Conservation (phyloP, 2,113 vertebrate species). For the Psittacara wagleri region DNA sequence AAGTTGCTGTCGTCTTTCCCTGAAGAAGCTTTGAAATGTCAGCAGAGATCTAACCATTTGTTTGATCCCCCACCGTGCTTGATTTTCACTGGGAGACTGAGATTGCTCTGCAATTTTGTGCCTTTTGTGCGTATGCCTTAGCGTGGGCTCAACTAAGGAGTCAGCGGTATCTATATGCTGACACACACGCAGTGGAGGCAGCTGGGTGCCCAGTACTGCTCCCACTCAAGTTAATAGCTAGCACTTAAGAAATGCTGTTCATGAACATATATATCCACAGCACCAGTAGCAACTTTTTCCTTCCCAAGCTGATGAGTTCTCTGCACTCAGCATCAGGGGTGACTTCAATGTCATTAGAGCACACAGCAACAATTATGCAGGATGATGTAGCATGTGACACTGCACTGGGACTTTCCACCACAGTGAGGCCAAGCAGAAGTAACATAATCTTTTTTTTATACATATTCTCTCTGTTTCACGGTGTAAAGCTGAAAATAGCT, state of each 20-base stretch:
- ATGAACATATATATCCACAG: not conserved
- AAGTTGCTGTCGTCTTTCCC: not conserved
- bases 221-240: constrained; percentile 44
- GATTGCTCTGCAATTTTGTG: not conserved
- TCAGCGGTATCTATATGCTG: not conserved
- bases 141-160: not conserved
- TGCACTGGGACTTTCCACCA: constrained; percentile 8
- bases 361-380: not conserved
- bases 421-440: constrained; percentile 22
- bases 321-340: not conserved
- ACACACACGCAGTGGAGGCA: not conserved
- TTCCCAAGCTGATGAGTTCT: not conserved
- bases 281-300: not conserved
- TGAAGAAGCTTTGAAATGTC: not conserved
- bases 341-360: constrained; percentile 14
- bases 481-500: constrained; percentile 60
- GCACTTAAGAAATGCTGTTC: not conserved
- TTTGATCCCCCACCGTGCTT: not conserved
- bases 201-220: constrained; percentile 30
- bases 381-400: constrained; percentile 5
- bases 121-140: not conserved
- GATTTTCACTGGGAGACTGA: not conserved
- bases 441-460: constrained; percentile 1
- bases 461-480: constrained; percentile 46
- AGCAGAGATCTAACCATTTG: not conserved